These are phyloP conservation scores for Drosophila jambulina DNA, from an alignment of 1,140 invertebrate species.

Conservation along the genomic window DNA sequence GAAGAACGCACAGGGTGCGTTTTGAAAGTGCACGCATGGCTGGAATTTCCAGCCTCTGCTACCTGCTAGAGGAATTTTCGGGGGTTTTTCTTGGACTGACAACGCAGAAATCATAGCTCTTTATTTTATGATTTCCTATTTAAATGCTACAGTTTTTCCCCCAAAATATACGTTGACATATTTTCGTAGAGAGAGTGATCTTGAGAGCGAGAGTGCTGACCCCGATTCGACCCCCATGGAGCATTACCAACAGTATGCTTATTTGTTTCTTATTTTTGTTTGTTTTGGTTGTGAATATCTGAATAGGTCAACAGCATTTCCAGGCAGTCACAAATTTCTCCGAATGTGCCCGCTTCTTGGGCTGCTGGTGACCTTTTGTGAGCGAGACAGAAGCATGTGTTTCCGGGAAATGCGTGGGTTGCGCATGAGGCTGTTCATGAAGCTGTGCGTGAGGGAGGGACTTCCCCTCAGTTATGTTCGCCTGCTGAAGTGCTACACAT, in stretches of 20 bases:
- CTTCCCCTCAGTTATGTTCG: conserved; percentile 6
- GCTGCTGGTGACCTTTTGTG: conserved; percentile 35
- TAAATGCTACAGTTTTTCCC: conserved; percentile 57
- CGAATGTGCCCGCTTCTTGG: background rate
- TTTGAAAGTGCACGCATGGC: conserved; percentile 18
- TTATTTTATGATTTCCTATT: conserved; percentile 27
- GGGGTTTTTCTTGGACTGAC: background rate
- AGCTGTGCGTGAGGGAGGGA: background rate
- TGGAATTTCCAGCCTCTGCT: conserved; percentile 7
- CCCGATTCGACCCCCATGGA: conserved; percentile 9
- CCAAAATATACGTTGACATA: conserved; percentile 26
- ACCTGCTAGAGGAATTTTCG: conserved; percentile 16
- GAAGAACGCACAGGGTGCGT: conserved; percentile 22
- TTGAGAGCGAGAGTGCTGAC: background rate
- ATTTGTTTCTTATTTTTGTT: conserved; percentile 39
- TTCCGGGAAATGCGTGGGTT: conserved; percentile 9
- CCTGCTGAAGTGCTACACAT: conserved; percentile 55
- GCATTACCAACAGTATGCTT: background rate
- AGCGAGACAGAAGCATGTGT: conserved; percentile 34
- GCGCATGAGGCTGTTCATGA: background rate
- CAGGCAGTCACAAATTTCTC: background rate
- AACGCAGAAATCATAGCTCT: background rate
- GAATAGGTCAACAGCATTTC: conserved; percentile 40
- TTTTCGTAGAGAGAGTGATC: background rate
- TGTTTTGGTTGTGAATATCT: conserved; percentile 45